A percentile compares a stretch with the other conserved stretches of the same genome.
These are phyloP conservation scores for Drosophila prostipennis DNA, from an alignment of 2,888 invertebrate species.

Conservation along the genomic window DNA sequence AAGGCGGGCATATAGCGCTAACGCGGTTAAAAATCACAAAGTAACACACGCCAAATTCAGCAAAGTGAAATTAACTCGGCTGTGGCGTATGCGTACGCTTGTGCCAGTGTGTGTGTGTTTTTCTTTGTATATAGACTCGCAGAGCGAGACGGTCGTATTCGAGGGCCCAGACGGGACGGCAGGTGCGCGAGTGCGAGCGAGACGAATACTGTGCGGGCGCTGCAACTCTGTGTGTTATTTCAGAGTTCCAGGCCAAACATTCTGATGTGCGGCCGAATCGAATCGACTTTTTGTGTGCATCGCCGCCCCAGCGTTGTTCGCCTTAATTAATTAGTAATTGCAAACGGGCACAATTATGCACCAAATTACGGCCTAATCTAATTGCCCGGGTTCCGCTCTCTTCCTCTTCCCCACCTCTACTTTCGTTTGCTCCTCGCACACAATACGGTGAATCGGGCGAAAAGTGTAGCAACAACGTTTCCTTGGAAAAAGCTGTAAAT, in stretches of 20 bases:
- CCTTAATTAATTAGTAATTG: slow-evolving; percentile 71
- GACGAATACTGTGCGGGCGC: slow-evolving; percentile 40
- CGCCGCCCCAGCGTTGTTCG: slow-evolving; percentile 54
- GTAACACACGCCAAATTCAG: slow-evolving; percentile 27
- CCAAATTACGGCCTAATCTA: slow-evolving; percentile 10
- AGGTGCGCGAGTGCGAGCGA: slow-evolving; percentile 60
- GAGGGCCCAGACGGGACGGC: slow-evolving; percentile 19
- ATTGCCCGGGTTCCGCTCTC: slow-evolving; percentile 5
- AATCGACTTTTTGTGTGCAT: slow-evolving; percentile 76
- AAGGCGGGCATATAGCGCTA: slow-evolving; percentile 1
- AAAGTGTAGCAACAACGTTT: slow-evolving; percentile 75
- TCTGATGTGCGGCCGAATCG: slow-evolving; percentile 59
- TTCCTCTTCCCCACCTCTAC: slow-evolving; percentile 13
- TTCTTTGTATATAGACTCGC: slow-evolving; percentile 79
- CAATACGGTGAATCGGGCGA: slow-evolving; percentile 54
- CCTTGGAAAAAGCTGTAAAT: slow-evolving; percentile 78
- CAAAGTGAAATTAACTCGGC: slow-evolving; percentile 75
- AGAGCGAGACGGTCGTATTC: slow-evolving; percentile 53
- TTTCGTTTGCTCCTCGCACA: slow-evolving; percentile 22
- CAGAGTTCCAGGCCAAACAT: slow-evolving; percentile 76
- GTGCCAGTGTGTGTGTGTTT: slow-evolving; percentile 67
- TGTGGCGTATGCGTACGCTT: slow-evolving; percentile 50
- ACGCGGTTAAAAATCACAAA: slow-evolving; percentile 14
- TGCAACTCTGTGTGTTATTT: slow-evolving; percentile 74
- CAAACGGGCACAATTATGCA: slow-evolving; percentile 43